These are phyloP conservation scores for Anthopleura xanthogrammica DNA, from an alignment of 92 coral and sea anemone species.

Conservation along the genomic window DNA sequence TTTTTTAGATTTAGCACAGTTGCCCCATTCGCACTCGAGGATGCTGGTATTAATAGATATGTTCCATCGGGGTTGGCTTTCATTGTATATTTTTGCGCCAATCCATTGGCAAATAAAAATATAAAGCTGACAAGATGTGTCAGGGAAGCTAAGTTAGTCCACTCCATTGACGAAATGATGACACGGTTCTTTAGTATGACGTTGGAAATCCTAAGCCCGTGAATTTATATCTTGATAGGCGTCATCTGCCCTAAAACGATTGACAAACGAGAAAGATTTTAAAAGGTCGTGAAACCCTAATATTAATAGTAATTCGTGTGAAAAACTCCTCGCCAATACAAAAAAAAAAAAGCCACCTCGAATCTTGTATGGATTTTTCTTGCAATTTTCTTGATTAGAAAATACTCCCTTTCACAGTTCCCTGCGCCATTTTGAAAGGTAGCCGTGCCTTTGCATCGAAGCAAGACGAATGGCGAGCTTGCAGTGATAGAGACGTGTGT, in stretches of 20 bases:
- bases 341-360: too few species aligned
- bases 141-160: neutral
- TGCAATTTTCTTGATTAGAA: too few species aligned
- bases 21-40: slow-evolving; percentile 45
- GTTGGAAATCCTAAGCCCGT: neutral
- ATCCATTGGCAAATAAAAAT: slow-evolving; percentile 5
- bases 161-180: slow-evolving; percentile 11
- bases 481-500: too few species aligned
- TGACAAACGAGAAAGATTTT: neutral
- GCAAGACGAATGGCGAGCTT: too few species aligned
- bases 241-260: neutral
- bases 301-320: too few species aligned
- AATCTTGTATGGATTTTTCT: too few species aligned
- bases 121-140: slow-evolving; percentile 10
- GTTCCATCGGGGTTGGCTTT: slow-evolving; percentile 61
- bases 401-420: too few species aligned
- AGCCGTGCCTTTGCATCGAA: too few species aligned
- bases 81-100: slow-evolving; percentile 53
- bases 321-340: too few species aligned
- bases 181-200: neutral
- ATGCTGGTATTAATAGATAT: slow-evolving; percentile 65
- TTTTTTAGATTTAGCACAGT: slow-evolving; percentile 55
- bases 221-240: neutral
- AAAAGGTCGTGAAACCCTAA: too few species aligned
- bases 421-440: too few species aligned